Base-by-base conservation (phyloP, 53 echinoderm and acorn worm species). In the Holothuria scabra region DNA sequence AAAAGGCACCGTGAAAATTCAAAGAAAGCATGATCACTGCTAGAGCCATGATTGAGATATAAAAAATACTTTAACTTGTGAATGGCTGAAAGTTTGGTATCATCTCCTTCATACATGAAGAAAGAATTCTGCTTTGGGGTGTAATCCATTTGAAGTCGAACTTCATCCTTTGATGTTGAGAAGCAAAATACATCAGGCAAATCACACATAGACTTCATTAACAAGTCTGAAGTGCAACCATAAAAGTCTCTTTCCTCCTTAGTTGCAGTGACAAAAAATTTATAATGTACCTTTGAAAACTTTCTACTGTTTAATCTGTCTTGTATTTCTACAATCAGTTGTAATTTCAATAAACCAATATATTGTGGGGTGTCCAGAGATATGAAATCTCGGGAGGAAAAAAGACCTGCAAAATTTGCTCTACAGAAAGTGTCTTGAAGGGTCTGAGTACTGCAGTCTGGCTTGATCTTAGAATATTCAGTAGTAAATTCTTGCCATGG, bases 51-150 rank as follows among this genome's bases (percentile, higher is more conserved):
- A 26, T 23, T 46, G n/a, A 72, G 72, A 24, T 46, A 44, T 21
- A 72, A 33, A 34, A 72, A 72, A 72, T 72, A 49, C 48, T 72
- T 72, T 48, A 72, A 33, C 26, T 72, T 72, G 48, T 72, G 72
- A 24, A 72, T 23, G 24, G 72, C 72, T 12, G 72, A 72, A 23
- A 48, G 46, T 33, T 48, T n/a, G 8, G 12, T 12, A 44, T 72
- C 72, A 7, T 48, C 48, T 41, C 41, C 41, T 72, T 72, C 72
- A 72, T 24, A 44, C 48, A 23, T 26, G 26, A 72, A 72, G 16
- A 72, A 72, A 21, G 72, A 72, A 46, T 44, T 41, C 24, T 72
- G 72, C 25, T 41, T 52, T 4, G 52, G 52, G 8, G 52, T 52
- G 18, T 52, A 52, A 52, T 52, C 52, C 14, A 18, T 2, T 3